A percentile compares a stretch with the other conserved stretches of the same genome.
Conservation (phyloP, 1,140 invertebrate genomes). For the Radopholus similis region DNA sequence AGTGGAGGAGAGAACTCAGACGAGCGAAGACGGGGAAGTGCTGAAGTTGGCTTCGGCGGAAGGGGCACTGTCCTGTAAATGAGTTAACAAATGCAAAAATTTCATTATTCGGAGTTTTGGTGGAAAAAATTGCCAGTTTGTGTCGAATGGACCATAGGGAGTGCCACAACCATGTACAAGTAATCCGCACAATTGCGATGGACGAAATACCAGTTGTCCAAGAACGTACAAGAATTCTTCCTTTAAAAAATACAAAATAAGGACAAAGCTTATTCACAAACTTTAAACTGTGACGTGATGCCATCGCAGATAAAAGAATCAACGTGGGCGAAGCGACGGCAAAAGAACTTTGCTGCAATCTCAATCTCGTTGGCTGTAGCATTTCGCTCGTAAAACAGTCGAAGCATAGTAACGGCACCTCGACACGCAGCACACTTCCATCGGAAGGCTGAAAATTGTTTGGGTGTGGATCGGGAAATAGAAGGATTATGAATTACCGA, state of each 20-base stretch:
- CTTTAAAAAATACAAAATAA: slow-evolving; percentile 25
- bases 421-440: slow-evolving; percentile 30
- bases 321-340: slow-evolving; percentile 39
- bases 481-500: no score
- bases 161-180: slow-evolving; percentile 33
- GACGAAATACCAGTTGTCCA: slow-evolving; percentile 33
- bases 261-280: slow-evolving; percentile 12
- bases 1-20: background rate
- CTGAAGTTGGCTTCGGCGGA: background rate
- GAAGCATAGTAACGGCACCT: slow-evolving; percentile 21
- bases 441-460: background rate
- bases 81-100: background rate
- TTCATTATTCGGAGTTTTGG: background rate
- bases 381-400: slow-evolving; percentile 23
- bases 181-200: slow-evolving; percentile 40
- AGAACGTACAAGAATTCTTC: slow-evolving; percentile 43
- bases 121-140: slow-evolving; percentile 25
- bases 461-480: no score
- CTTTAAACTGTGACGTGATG: slow-evolving; percentile 43
- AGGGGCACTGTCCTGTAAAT: background rate
- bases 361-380: slow-evolving; percentile 32
- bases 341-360: slow-evolving; percentile 31
- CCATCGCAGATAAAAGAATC: slow-evolving; percentile 37
- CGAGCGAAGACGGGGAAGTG: background rate
- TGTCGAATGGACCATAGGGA: slow-evolving; percentile 43